phyloP scores from a whole-genome alignment of 2,888 invertebrate genomes.

The Tridacna crocea region DNA sequence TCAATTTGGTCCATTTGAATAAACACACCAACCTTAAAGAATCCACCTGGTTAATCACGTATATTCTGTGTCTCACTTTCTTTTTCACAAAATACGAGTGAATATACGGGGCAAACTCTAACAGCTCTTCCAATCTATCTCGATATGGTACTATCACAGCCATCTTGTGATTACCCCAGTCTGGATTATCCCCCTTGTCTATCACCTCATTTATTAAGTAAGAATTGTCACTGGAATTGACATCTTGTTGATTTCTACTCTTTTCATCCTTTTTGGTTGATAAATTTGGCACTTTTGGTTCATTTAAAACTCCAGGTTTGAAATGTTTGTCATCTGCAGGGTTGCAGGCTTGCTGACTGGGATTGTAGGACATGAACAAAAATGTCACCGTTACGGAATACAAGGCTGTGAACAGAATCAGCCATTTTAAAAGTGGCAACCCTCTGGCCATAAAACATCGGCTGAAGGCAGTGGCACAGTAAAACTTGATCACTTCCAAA shows the following conservation, averaged over 20 bases:
- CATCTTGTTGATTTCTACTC: neutral
- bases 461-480: neutral
- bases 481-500: neutral
- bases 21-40: slow-evolving; percentile 75
- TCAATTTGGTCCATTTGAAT: no score
- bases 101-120: slow-evolving; percentile 96
- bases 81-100: slow-evolving; percentile 92
- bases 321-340: slow-evolving; percentile 19
- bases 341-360: neutral
- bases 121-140: slow-evolving; percentile 97
- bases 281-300: neutral
- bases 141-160: slow-evolving; percentile 97
- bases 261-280: slow-evolving; percentile 4
- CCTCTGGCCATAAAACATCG: slow-evolving; percentile 55
- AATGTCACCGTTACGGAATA: slow-evolving; percentile 50
- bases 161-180: slow-evolving; percentile 84
- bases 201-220: neutral
- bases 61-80: slow-evolving; percentile 92
- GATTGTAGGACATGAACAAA: slow-evolving; percentile 39
- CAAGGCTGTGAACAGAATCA: slow-evolving; percentile 36
- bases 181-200: slow-evolving; percentile 38
- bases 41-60: slow-evolving; percentile 94
- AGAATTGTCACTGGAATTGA: neutral
- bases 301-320: neutral
- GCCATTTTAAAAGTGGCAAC: slow-evolving; percentile 52